Base-by-base conservation (phyloP, 2,113 vertebrate genomes). In the Lasiurus borealis region DNA sequence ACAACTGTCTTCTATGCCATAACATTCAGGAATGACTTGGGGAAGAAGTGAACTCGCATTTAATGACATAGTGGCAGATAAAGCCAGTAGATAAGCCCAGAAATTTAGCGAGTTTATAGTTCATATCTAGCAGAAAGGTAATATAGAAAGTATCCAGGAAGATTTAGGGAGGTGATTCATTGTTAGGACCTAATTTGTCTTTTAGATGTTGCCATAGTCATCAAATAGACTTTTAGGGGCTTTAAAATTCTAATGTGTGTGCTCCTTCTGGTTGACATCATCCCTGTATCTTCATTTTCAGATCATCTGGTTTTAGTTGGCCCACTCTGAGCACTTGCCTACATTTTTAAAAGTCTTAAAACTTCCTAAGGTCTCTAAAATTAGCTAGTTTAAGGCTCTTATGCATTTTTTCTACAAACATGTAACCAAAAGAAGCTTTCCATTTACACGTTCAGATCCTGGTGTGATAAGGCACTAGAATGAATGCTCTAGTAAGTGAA, bases 401-500 rank as follows among this genome's bases (percentile, higher is more conserved):
- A 66, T 1, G 6, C 5, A 29, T 83, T 95, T 88, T 94, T 48
- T 44, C 48, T 93, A 54, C 14, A 91, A 84, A 76, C 54, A 12
- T 54, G 9, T 93, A 92, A 72, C 72, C 19, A 6, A 40, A 95
- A 72, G 29, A 25, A 83, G 27, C 36, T 86, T 92, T 64, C 16
- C 21, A 18, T 92, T 76, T 81, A 72, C 66, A 25, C 44, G 48
- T 72, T 91, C 8, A 62, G 21, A 78, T 83, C 23, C 64, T 86
- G 40, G 40, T 86, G 40, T 50, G 36, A 29, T 66, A 40, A 88
- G 48, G 16, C 25, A 69, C 25, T 82, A 15, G 40, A 85, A 66
- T 94, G 62, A 92, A 80, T 92, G 71, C 50, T 12, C 23, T 62
- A 62, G 23, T 62, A 85, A 91, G 76, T 92, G 72, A 85, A 92